Evolutionary conservation across 2,797 vertebrate species (phyloP).

Genomic region (Microctenopoma lineatum): DNA sequence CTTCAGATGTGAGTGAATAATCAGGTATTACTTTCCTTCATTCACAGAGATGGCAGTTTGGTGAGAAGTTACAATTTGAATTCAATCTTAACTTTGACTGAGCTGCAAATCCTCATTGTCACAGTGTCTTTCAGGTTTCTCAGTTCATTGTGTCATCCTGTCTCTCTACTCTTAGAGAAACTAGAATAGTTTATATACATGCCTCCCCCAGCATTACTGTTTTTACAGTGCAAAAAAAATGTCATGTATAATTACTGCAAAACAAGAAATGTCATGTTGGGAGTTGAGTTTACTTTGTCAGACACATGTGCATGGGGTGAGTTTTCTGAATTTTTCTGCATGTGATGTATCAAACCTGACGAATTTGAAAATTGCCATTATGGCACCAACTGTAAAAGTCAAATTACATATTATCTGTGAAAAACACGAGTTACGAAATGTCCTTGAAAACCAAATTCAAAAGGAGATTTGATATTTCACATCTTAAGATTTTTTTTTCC

Average conservation of each 20-base stretch:
- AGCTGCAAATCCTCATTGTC: slow-evolving; percentile 49
- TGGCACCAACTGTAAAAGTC: neutral
- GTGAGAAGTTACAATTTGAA: neutral
- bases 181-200: slow-evolving; percentile 30
- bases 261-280: slow-evolving; percentile 38
- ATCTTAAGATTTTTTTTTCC: slow-evolving; percentile 52
- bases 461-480: slow-evolving; percentile 39
- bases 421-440: slow-evolving; percentile 14
- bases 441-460: slow-evolving; percentile 28
- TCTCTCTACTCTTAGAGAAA: slow-evolving; percentile 40
- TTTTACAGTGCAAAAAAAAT: slow-evolving; percentile 39
- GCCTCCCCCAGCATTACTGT: slow-evolving; percentile 10
- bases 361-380: neutral
- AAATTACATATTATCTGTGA: slow-evolving; percentile 8
- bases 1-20: slow-evolving; percentile 86
- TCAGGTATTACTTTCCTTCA: slow-evolving; percentile 38
- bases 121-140: slow-evolving; percentile 49
- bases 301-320: slow-evolving; percentile 29
- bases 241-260: slow-evolving; percentile 57
- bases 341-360: slow-evolving; percentile 49
- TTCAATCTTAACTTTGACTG: neutral
- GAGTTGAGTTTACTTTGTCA: slow-evolving; percentile 46
- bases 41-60: slow-evolving; percentile 10
- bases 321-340: slow-evolving; percentile 55
- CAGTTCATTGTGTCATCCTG: slow-evolving; percentile 43